Conservation (phyloP, 2,113 vertebrate genomes). For the Trichechus manatus region DNA sequence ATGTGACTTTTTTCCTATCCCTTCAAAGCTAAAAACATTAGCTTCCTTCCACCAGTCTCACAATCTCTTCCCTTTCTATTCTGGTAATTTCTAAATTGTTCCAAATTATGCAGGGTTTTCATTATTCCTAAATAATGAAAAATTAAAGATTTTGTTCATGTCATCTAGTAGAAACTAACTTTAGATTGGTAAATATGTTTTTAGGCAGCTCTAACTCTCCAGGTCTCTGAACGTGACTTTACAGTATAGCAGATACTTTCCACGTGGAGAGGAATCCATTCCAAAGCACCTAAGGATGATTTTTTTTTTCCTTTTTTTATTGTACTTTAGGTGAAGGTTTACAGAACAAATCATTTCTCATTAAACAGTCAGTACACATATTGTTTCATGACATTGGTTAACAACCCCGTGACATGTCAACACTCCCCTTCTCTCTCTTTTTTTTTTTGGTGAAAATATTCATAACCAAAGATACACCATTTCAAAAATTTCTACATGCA, state of each 20-base stretch:
- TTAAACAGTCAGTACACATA: too few species aligned
- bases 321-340: too few species aligned
- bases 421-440: too few species aligned
- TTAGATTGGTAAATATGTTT: not conserved
- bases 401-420: too few species aligned
- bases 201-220: not conserved
- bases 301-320: too few species aligned
- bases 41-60: not conserved
- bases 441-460: too few species aligned
- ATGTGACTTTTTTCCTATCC: not conserved
- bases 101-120: slow-evolving; percentile 29
- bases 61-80: slow-evolving; percentile 2
- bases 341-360: too few species aligned
- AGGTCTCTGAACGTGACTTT: not conserved
- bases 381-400: too few species aligned
- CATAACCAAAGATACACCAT: too few species aligned
- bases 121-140: not conserved
- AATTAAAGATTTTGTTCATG: not conserved
- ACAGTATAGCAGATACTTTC: not conserved
- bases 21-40: slow-evolving; percentile 24
- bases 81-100: not conserved
- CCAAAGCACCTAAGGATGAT: not conserved
- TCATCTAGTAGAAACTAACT: slow-evolving; percentile 15
- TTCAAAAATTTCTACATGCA: too few species aligned
- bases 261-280: not conserved